Evolutionary conservation across 2,113 vertebrate species (phyloP), one percentile per base, ranked within the genome.

Genomic region (Taxidea taxus): DNA sequence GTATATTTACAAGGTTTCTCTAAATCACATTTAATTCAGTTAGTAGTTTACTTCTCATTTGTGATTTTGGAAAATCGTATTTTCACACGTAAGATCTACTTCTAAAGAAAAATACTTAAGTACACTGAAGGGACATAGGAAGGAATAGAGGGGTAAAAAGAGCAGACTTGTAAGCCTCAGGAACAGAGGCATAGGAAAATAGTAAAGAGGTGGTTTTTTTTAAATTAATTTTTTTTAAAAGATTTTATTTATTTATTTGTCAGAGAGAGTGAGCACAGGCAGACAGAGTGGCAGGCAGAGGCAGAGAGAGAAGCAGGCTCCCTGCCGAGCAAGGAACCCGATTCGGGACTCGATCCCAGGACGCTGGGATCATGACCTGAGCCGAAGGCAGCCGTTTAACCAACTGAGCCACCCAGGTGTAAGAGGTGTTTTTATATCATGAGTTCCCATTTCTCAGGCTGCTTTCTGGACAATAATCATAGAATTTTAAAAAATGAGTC

Each of bases 81-180:
- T 91, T 91, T 96, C 7, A 54, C 16, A 82, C 62, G 47, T 82
- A 91, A 95, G 27, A 86, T 56, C 91, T 82, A 91, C 42, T 95
- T 94, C 47, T 91, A 83, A 62, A 81, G 31, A 87, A 70, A 83
- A 62, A 68, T 39, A 56, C 4, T 25, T n/a, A 37, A n/a, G 31
- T 44, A 51, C 54, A 25, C 25, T 54, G n/a, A 93, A 62, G 68
- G 37, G 8, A 1, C 23, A 23, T 14, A 84, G 60, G 51, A 64
- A 70, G 7, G 7, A 27, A 6, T 37, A 74, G 0, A 56, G 34
- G 44, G 2, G 0, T 72, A 16, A 87, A 87, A 87, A 90, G 62
- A 81, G 21, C 10, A 37, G 0, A 60, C 31, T 54, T 87, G 27
- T 21, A 66, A 88, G 49, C 47, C 21, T 68, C 11, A 25, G 82